Percentiles rank a stretch among this genome's conserved stretches.
Evolutionary conservation across 2,888 invertebrate species (phyloP).

Genomic region (Noctua janthe): DNA sequence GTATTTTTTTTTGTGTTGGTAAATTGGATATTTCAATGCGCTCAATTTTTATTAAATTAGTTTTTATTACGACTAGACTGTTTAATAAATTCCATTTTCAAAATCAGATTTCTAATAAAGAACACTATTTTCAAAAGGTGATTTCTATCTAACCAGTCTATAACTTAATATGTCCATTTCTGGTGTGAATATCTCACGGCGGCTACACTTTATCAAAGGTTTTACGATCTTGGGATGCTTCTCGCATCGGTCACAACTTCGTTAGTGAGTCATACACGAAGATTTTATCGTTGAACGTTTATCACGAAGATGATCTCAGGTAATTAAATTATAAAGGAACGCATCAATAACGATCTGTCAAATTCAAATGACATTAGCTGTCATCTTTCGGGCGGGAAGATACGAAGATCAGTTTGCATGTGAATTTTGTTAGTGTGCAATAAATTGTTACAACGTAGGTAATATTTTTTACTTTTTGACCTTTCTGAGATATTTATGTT

Average conservation of each 20-base stretch:
- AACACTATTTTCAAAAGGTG: constrained; percentile 26
- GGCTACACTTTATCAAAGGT: constrained; percentile 48
- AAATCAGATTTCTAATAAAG: constrained; percentile 23
- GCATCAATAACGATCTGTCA: constrained; percentile 57
- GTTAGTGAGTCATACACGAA: constrained; percentile 62
- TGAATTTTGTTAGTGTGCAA: constrained; percentile 17
- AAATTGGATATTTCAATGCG: not conserved
- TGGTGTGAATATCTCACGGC: constrained; percentile 53
- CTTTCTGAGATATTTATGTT: not conserved
- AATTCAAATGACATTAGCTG: constrained; percentile 56
- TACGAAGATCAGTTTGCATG: constrained; percentile 16
- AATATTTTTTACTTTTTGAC: constrained; percentile 35
- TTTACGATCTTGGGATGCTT: constrained; percentile 61
- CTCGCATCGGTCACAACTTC: constrained; percentile 55
- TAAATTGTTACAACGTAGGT: constrained; percentile 32
- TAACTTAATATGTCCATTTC: constrained; percentile 51
- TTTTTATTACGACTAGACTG: not conserved
- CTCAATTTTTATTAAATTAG: too few species aligned
- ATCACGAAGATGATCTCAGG: constrained; percentile 48
- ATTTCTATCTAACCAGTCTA: constrained; percentile 50
- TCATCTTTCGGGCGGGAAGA: constrained; percentile 46
- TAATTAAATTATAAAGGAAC: constrained; percentile 59
- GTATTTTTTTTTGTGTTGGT: constrained; percentile 16
- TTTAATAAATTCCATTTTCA: constrained; percentile 36
- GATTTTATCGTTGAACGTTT: constrained; percentile 59